Evolutionary conservation across 2,113 vertebrate genomes (phyloP).

Genomic region (Jacana jacana): DNA sequence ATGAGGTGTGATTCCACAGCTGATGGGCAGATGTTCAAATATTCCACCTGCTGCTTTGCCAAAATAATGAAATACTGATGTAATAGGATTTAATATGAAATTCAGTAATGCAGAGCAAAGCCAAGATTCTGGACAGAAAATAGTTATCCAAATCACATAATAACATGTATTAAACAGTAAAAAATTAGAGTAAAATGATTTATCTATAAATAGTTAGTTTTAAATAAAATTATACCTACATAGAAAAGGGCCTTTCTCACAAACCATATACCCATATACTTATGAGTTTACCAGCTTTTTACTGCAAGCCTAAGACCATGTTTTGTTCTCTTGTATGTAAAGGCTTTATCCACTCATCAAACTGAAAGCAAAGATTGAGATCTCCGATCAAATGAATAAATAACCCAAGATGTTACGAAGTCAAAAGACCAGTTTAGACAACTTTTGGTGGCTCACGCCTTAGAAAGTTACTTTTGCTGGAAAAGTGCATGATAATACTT

Average conservation of each 20-base stretch:
- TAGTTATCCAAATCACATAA: neutral
- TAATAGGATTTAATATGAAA: neutral
- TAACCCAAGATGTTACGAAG: neutral
- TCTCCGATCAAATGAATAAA: neutral
- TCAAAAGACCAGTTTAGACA: neutral
- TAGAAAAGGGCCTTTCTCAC: neutral
- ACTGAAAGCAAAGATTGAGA: neutral
- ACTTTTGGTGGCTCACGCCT: neutral
- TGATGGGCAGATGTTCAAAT: slow-evolving; percentile 38
- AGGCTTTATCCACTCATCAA: neutral
- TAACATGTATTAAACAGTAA: neutral
- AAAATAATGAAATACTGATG: neutral
- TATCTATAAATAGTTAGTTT: neutral
- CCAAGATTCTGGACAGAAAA: neutral
- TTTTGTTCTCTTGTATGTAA: neutral
- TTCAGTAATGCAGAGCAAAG: neutral
- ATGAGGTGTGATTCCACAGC: neutral
- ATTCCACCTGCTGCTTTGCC: neutral
- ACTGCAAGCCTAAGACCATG: neutral
- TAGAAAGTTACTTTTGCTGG: neutral
- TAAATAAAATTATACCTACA: neutral
- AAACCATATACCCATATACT: neutral
- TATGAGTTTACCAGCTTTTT: neutral
- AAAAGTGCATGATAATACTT: neutral
- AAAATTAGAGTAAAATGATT: neutral